Evolutionary conservation across 2,888 invertebrate genomes (phyloP), one percentile per base, ranked within the genome.

Genomic region (Clusia tigrina): DNA sequence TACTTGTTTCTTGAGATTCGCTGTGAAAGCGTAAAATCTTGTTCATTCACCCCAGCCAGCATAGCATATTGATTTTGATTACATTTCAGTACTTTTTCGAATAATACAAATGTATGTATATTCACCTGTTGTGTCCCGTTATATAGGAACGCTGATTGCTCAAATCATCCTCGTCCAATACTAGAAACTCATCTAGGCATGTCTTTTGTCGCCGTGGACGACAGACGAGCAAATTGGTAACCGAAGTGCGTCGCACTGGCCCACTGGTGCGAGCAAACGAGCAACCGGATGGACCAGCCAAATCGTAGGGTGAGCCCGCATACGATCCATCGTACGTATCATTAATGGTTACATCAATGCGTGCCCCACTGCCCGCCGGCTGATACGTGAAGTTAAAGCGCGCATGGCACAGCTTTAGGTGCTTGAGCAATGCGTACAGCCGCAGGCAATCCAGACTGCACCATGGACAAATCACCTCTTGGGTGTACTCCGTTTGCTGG

Each of bases 261-360:
- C 86, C 90, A 59, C 81, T 81, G 63, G 87, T 87, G 58, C 92
- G 85, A 23, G 90, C 89, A 80, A 91, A 91, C 2, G 89, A 88
- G 68, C 88, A 86, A 23, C 91, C 91, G 2, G 89, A 88, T 1
- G 90, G 90, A 0, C 91, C 90, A 58, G 93, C 91, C 68, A 95
- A 86, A 83, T 95, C 94, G 79, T 94, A 94, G 0, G 96, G 96
- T 48, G 95, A 95, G 2, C 96, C 96, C 12, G 94, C 91, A 84
- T 96, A 97, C 0, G 96, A 96, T 1, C 96, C 96, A 84, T 98
- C 97, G 84, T 95, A 97, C 65, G 92, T 85, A 82, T 97, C 96
- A 85, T 97, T 97, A 71, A 98, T 93, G 0, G 96, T 93, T 1
- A 98, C 96, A 85, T 98, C 96, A 70, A 98, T 93, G 64, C 95